These are phyloP conservation scores for Auanema sp. DNA, from an alignment of 2,888 invertebrate species.

Conservation along the genomic window DNA sequence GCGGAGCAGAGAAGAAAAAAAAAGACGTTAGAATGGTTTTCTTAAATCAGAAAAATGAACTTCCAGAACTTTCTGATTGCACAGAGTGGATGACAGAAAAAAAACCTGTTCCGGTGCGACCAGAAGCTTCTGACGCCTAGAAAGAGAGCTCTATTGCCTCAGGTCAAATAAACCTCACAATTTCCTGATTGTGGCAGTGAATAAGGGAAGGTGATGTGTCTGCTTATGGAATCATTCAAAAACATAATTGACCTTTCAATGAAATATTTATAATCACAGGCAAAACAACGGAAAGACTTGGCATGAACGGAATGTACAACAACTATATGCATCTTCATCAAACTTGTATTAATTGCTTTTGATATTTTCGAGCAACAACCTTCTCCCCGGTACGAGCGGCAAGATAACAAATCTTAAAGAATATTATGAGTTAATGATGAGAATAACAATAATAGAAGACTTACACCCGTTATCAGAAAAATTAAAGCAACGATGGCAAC, in stretches of 20 bases:
- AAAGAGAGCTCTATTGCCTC: no score
- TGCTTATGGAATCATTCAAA: no score
- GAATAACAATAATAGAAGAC: background rate
- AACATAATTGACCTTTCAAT: no score
- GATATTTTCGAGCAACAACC: constrained; percentile 3
- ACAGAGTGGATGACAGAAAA: background rate
- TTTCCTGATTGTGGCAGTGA: no score
- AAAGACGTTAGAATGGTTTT: background rate
- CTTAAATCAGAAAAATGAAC: background rate
- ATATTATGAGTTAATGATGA: background rate
- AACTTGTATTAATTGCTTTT: background rate
- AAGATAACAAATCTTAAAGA: background rate
- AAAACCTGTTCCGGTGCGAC: background rate
- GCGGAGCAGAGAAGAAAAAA: background rate
- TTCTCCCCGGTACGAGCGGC: background rate
- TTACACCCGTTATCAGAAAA: constrained; percentile 37
- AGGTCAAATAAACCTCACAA: no score
- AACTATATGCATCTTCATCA: no score
- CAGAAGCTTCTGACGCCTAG: no score
- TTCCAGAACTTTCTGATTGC: background rate
- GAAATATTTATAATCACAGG: no score
- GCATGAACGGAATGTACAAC: no score
- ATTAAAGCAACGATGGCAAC: constrained; percentile 38
- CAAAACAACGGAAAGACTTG: no score
- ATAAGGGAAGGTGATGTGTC: no score